phyloP scores from a whole-genome alignment of 1,140 invertebrate genomes.

The Lepidotrigona ventralis region DNA sequence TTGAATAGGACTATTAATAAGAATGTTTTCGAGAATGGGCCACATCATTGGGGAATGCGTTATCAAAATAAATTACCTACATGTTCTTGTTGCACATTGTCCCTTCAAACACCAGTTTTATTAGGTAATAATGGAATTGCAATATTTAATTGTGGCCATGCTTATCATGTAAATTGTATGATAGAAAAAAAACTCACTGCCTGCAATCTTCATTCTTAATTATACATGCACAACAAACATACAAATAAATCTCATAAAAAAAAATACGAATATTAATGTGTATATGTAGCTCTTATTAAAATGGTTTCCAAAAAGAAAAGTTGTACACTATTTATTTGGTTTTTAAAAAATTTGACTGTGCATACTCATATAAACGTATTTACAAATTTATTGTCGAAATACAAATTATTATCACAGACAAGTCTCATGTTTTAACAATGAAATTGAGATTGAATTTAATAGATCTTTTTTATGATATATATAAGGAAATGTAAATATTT shows the following conservation, averaged over 20 bases:
- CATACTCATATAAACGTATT: slow-evolving; percentile 12
- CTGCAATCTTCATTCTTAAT: slow-evolving; percentile 73
- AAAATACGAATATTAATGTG: neutral
- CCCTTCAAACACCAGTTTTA: slow-evolving; percentile 75
- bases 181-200: slow-evolving; percentile 76
- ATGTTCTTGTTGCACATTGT: slow-evolving; percentile 77
- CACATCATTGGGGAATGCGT: slow-evolving; percentile 78
- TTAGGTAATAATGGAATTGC: slow-evolving; percentile 76
- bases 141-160: slow-evolving; percentile 77
- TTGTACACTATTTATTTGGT: slow-evolving; percentile 10
- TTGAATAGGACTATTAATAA: slow-evolving; percentile 54
- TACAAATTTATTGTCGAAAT: slow-evolving; percentile 51
- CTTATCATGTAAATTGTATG: slow-evolving; percentile 78
- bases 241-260: slow-evolving; percentile 39
- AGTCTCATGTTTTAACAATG: slow-evolving; percentile 27
- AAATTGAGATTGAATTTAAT: neutral
- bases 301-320: neutral
- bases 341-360: slow-evolving; percentile 11
- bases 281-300: neutral
- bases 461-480: slow-evolving; percentile 11
- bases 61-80: slow-evolving; percentile 68
- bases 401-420: slow-evolving; percentile 34
- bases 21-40: slow-evolving; percentile 69
- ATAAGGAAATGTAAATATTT: neutral
- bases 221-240: slow-evolving; percentile 12